Evolutionary conservation across 2,797 vertebrate species (phyloP).

Genomic region (Rhabdomys pumilio): DNA sequence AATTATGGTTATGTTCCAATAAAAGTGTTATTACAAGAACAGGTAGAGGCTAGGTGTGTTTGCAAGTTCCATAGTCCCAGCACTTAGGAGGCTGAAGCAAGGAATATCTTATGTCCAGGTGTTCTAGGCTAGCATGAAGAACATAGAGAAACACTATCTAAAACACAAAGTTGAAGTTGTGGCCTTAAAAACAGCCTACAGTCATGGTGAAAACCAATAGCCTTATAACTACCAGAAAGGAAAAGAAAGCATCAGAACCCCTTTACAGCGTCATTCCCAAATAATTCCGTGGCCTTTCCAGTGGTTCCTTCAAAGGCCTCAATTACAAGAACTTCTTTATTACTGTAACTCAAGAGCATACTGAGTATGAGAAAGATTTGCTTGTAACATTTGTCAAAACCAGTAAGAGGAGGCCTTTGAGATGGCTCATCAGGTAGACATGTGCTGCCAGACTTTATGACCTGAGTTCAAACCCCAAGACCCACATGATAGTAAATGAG

Average conservation of each 20-base stretch:
- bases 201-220: conserved; percentile 44
- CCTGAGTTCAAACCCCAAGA: neutral
- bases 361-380: conserved; percentile 41
- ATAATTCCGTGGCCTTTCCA: conserved; percentile 62
- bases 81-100: neutral
- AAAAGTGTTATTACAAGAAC: conserved; percentile 64
- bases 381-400: conserved; percentile 70
- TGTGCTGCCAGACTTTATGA: neutral
- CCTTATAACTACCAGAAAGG: conserved; percentile 55
- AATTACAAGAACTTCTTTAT: conserved; percentile 68
- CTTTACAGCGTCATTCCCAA: conserved; percentile 56
- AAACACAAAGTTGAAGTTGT: neutral
- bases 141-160: neutral
- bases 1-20: conserved; percentile 38
- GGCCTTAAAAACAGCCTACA: conserved; percentile 56
- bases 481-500: neutral
- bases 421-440: neutral
- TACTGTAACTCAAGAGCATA: conserved; percentile 62
- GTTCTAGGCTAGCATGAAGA: neutral
- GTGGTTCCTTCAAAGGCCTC: conserved; percentile 50
- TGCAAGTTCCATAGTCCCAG: neutral
- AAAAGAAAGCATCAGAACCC: conserved; percentile 1
- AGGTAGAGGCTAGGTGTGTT: neutral
- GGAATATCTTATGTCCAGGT: neutral
- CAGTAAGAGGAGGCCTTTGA: conserved; percentile 69